Base-by-base conservation (phyloP, 1,140 invertebrate genomes). In the Chionoecetes opilio region DNA sequence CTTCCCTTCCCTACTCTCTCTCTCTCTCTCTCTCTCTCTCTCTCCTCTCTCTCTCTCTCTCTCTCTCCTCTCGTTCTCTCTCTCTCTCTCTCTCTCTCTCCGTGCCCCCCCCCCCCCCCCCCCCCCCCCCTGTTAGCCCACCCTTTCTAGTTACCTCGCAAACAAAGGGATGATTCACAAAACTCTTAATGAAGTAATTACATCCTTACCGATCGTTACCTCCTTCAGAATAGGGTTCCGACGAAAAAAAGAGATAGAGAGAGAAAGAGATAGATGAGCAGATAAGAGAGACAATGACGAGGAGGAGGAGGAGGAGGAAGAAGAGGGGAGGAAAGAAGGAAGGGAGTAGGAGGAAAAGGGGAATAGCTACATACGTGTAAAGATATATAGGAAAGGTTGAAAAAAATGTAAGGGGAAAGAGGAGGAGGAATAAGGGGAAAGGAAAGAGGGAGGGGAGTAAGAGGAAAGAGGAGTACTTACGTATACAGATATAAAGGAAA, bases 151-250 rank as follows among this genome's bases (percentile, higher is more conserved):
- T 75, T 75, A n/a, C n/a, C 63, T 75, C 63, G 21, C 11, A n/a
- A 75, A 75, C 63, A 75, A 75, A 75, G 63, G 63, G n/a, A 75
- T 75, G 63, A 75, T 75, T 75, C 63, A 75, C 63, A 75, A 75
- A 75, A 75, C 63, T 75, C 63, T 75, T 75, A 75, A 75, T 75
- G 63, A 75, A 75, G 63, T 75, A 75, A 75, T 75, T 75, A 75
- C 63, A 21, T 75, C n/a, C 11, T 75, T 75, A 75, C 63, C 26
- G 63, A 75, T 75, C 63, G 63, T 75, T 75, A 75, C 11, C n/a
- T 75, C 63, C n/a, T n/a, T 5, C 63, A n/a, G n/a, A 21, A 75
- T 75, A 26, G 26, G 63, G 41, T 14, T 46, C n/a, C 41, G 41
- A 14, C 41, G 41, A 46, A 14, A 46, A 14, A 46, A 14, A 75